These are phyloP conservation scores for Anser cygnoides DNA, from an alignment of 2,113 vertebrate species.

Conservation along the genomic window DNA sequence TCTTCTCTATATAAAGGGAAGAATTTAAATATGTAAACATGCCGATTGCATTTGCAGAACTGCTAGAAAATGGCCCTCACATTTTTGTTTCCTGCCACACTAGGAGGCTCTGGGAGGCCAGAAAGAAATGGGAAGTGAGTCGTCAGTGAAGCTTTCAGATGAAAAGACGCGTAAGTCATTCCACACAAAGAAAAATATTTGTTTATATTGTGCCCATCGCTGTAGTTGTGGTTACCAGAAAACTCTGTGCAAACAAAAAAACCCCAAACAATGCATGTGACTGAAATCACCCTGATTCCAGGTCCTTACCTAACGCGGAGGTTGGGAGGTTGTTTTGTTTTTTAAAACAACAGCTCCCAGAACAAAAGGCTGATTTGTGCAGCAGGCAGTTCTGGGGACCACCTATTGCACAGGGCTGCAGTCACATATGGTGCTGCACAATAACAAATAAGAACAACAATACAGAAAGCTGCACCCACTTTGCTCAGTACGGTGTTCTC, in stretches of 20 bases:
- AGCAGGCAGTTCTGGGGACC: conserved; percentile 57
- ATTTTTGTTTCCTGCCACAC: background rate
- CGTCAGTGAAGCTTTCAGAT: background rate
- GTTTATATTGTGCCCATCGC: background rate
- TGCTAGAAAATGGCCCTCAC: background rate
- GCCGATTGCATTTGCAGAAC: background rate
- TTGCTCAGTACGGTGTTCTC: conserved; percentile 60
- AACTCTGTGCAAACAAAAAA: background rate
- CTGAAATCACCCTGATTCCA: background rate
- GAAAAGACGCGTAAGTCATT: background rate
- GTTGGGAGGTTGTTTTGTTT: conserved; percentile 4
- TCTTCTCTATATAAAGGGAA: background rate
- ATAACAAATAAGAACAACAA: conserved; percentile 69
- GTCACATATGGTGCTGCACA: conserved; percentile 65
- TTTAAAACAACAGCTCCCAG: conserved; percentile 48
- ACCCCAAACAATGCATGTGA: background rate
- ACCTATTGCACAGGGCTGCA: conserved; percentile 59
- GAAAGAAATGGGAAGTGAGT: background rate
- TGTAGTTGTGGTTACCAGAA: background rate
- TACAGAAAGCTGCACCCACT: conserved; percentile 67
- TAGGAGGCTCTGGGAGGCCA: background rate
- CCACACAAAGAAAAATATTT: conserved; percentile 25
- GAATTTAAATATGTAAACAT: background rate
- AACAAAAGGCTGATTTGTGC: conserved; percentile 67
- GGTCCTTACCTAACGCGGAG: background rate